These are phyloP conservation scores for Latrodectus hesperus DNA, from an alignment of 2,888 invertebrate species.

Conservation along the genomic window DNA sequence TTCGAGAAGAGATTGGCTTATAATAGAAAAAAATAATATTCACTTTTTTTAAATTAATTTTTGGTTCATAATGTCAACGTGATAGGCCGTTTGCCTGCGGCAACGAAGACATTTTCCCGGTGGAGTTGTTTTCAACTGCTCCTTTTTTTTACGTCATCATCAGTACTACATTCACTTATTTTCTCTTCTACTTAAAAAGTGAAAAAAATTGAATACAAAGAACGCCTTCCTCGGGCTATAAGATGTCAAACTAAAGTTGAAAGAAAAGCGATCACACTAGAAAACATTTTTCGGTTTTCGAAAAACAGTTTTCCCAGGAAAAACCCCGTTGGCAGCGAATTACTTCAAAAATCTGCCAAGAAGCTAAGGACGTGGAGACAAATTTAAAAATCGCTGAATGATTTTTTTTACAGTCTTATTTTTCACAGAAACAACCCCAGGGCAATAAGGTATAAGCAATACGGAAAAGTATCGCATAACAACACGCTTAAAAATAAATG, in stretches of 20 bases:
- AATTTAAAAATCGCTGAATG: not conserved
- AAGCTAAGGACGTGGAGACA: not conserved
- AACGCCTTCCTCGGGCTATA: not conserved
- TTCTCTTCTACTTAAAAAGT: not conserved
- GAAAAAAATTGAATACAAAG: not conserved
- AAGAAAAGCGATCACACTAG: not conserved
- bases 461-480: not conserved
- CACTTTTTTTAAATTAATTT: not conserved
- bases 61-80: not conserved
- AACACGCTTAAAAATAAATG: not conserved
- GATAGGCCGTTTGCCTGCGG: not conserved
- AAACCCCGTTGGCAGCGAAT: not conserved
- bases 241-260: not conserved
- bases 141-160: not conserved
- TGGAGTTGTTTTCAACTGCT: not conserved
- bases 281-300: not conserved
- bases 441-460: not conserved
- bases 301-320: not conserved
- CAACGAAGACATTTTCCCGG: not conserved
- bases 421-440: not conserved
- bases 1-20: too few relatives aligned
- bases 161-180: not conserved
- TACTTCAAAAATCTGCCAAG: not conserved
- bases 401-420: not conserved
- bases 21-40: too few relatives aligned